Conservation (phyloP, 1,140 invertebrate species). For the Leptonema lineaticorne region DNA sequence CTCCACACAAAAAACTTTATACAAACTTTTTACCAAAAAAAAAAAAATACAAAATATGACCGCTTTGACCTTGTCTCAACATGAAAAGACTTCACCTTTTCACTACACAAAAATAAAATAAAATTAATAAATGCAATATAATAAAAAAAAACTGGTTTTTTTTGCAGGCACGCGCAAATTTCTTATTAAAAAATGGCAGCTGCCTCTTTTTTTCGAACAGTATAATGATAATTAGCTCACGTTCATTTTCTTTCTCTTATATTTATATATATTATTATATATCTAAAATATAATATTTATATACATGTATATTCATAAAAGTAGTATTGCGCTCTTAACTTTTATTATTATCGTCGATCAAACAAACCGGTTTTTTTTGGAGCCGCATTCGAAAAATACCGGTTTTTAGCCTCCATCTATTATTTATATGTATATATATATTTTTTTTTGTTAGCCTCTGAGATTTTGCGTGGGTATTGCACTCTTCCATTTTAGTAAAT, state of each 20-base stretch:
- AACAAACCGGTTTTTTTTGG: neutral
- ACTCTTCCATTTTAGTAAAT: too few species aligned
- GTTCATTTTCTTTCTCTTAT: slow-evolving; percentile 1
- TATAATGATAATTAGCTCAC: neutral
- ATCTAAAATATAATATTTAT: too few species aligned
- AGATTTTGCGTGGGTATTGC: slow-evolving; percentile 1
- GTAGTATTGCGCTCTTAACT: neutral
- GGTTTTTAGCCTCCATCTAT: neutral
- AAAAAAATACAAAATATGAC: neutral
- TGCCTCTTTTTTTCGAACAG: neutral
- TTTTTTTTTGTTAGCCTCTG: too few species aligned
- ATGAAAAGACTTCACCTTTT: too few species aligned
- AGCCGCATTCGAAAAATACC: neutral
- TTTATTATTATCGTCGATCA: neutral
- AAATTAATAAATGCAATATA: too few species aligned
- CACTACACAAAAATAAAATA: too few species aligned
- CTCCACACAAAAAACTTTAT: too few species aligned
- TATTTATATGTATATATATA: too few species aligned
- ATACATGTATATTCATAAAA: neutral
- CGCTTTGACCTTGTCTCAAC: neutral
- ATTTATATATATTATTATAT: neutral
- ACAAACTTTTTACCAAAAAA: too few species aligned
- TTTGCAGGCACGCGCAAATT: neutral
- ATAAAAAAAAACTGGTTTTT: neutral
- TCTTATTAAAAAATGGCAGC: neutral